Conservation (phyloP, 2,113 vertebrate genomes). For the Abramis brama region DNA sequence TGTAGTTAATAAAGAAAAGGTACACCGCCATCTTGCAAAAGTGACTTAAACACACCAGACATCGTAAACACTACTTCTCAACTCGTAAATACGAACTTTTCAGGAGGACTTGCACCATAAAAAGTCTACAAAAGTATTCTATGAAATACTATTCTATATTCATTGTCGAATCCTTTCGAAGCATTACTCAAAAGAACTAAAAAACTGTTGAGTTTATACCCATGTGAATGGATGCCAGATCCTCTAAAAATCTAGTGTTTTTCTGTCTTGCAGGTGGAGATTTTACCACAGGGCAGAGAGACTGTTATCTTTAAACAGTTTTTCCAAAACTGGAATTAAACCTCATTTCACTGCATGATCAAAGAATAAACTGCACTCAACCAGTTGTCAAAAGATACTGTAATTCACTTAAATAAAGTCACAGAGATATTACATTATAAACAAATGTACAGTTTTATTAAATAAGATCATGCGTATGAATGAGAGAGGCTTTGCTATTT, state of each 20-base stretch:
- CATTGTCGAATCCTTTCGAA: not conserved
- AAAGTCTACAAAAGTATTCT: not conserved
- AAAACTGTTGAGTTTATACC: not conserved
- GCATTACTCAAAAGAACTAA: not conserved
- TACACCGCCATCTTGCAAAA: too few relatives aligned
- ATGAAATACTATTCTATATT: not conserved
- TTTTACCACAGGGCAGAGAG: slow-evolving; percentile 87
- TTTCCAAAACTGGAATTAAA: slow-evolving; percentile 86
- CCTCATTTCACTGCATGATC: not conserved
- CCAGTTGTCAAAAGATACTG: slow-evolving; percentile 14
- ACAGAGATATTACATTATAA: not conserved
- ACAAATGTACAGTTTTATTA: slow-evolving; percentile 32
- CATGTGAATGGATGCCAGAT: not conserved
- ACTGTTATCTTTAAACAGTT: slow-evolving; percentile 93
- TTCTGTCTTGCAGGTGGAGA: slow-evolving; percentile 81
- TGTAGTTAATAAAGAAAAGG: too few relatives aligned
- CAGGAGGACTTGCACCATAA: too few relatives aligned
- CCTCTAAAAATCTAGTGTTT: not conserved
- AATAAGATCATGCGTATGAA: not conserved
- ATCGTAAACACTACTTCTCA: too few relatives aligned
- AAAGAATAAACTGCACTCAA: slow-evolving; percentile 17
- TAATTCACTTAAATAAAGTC: not conserved
- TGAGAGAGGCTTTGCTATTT: not conserved
- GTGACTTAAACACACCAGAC: too few relatives aligned
- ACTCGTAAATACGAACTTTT: too few relatives aligned